Base-by-base conservation (phyloP, 2,888 invertebrate genomes). In the Agriopis marginaria region DNA sequence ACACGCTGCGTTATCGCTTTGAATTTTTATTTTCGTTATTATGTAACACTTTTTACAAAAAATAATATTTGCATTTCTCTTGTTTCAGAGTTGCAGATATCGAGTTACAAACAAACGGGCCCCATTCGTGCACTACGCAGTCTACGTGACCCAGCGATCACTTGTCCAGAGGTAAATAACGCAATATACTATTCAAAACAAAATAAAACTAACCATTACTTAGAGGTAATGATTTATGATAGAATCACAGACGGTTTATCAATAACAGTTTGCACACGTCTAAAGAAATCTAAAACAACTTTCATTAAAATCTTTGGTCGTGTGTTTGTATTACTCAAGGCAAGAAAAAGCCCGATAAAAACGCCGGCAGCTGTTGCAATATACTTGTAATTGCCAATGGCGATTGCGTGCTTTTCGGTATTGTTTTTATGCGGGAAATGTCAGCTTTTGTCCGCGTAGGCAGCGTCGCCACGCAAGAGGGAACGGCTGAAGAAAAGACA, bases 11-110 rank as follows among this genome's bases (percentile, higher is more conserved):
- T 32, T 32, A 32, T 32, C 32, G 1, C 32, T 32, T 32, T 32
- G 4, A 32, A 32, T 32, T 3, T n/a, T n/a, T n/a, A n/a, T n/a
- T n/a, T 23, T 23, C 32, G 5, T 32, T 17, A 17, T 50, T 50
- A 17, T 50, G n/a, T 42, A 12, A n/a, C 12, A 32, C 32, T 32
- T 32, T 32, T 32, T 32, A 0, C 32, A n/a, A 56, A 32, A 58
- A 7, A 7, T 68, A 32, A 32, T 5, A 32, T 32, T 5, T 5
- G 32, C 32, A 23, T 74, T 66, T 64, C 17, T 64, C n/a, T 76
- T 73, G 71, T 75, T 62, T 14, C 73, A 76, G 75, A 66, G 40
- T 50, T n/a, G 65, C 59, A 53, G 63, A 69, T 67, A 67, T 75
- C 73, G 63, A 61, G 71, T 75, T 73, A 67, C 69, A 66, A 47